Evolutionary conservation across 1,140 invertebrate genomes (phyloP).

Genomic region (Leptinotarsa undecemlineata): DNA sequence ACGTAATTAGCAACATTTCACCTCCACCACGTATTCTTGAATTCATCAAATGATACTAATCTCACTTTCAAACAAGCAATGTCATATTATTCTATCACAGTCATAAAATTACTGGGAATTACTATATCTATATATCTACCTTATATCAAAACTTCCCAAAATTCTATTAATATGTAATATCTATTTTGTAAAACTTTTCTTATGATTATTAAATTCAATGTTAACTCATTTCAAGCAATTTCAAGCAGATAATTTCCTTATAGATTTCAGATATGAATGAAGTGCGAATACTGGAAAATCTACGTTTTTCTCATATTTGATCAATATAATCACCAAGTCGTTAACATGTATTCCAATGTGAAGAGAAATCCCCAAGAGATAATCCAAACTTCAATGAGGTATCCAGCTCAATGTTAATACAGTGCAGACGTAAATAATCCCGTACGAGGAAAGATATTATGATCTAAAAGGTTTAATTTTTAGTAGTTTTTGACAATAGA

Average conservation of each 20-base stretch:
- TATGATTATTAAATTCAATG: neutral
- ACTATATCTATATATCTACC: neutral
- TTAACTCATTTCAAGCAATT: slow-evolving; percentile 3
- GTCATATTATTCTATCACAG: slow-evolving; percentile 23
- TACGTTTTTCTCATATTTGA: neutral
- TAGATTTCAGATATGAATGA: neutral
- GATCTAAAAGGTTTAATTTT: no score
- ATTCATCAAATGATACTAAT: neutral
- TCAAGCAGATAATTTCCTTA: slow-evolving; percentile 6
- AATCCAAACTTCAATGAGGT: no score
- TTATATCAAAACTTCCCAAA: slow-evolving; percentile 18
- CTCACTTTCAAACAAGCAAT: slow-evolving; percentile 6
- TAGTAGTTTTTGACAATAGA: no score
- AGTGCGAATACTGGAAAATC: neutral
- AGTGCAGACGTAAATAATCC: no score
- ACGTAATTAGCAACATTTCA: no score
- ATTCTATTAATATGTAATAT: neutral
- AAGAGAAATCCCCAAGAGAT: neutral
- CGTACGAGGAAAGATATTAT: no score
- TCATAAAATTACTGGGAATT: slow-evolving; percentile 15
- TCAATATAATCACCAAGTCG: no score
- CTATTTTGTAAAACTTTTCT: slow-evolving; percentile 20
- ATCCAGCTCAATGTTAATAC: no score
- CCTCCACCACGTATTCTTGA: neutral
- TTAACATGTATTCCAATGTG: neutral